phyloP scores from a whole-genome alignment of 2,797 vertebrate genomes.

The Dromococcyx pavoninus region DNA sequence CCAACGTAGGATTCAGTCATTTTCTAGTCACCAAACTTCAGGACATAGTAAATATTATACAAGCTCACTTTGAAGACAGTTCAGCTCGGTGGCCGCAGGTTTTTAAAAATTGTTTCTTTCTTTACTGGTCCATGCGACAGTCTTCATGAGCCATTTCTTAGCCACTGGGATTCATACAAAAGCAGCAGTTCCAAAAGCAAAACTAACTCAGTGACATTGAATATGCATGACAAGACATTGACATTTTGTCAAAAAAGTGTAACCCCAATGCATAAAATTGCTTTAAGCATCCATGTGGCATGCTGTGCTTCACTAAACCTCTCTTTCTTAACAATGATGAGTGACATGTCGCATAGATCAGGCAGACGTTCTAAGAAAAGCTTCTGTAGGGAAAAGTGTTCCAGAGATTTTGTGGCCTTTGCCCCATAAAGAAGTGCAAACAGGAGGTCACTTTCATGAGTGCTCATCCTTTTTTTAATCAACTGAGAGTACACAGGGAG shows the following conservation, averaged over 20 bases:
- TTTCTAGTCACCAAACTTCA: background rate
- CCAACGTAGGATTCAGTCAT: background rate
- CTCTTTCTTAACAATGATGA: slow-evolving; percentile 16
- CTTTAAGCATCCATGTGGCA: slow-evolving; percentile 36
- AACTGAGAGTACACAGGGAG: background rate
- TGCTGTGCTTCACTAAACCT: background rate
- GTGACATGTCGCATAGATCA: background rate
- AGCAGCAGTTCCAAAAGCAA: background rate
- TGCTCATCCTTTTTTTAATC: background rate
- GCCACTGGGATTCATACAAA: background rate
- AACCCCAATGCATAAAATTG: slow-evolving; percentile 10
- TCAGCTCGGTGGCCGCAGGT: background rate
- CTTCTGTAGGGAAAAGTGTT: background rate
- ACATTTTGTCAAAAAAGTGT: slow-evolving; percentile 57
- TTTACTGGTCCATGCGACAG: background rate
- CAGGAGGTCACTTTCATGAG: background rate
- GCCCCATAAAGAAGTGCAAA: background rate
- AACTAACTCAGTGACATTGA: slow-evolving; percentile 39
- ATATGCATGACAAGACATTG: slow-evolving; percentile 49
- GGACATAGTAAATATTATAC: background rate
- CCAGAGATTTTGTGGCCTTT: background rate
- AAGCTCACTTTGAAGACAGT: background rate
- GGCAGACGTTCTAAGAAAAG: slow-evolving; percentile 7
- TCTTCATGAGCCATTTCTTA: background rate
- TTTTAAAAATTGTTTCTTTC: background rate